phyloP scores from a whole-genome alignment of 2,888 invertebrate species.

The Euspilapteryx auroguttella region DNA sequence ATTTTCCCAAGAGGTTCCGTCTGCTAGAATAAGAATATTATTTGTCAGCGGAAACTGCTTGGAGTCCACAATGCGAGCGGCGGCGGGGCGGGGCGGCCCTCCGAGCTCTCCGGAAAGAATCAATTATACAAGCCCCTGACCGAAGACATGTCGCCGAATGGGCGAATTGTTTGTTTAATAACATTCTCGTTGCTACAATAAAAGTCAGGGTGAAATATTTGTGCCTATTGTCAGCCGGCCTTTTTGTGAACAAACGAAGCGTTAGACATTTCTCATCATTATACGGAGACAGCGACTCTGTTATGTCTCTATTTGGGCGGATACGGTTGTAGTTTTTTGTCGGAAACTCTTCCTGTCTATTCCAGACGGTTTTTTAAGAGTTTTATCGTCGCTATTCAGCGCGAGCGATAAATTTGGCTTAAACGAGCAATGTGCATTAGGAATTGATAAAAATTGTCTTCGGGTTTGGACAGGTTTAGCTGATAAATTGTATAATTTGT shows the following conservation, averaged over 20 bases:
- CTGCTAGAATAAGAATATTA: slow-evolving; percentile 37
- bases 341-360: slow-evolving; percentile 34
- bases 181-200: slow-evolving; percentile 44
- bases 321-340: slow-evolving; percentile 36
- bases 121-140: slow-evolving; percentile 47
- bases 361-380: slow-evolving; percentile 28
- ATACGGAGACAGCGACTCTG: slow-evolving; percentile 18
- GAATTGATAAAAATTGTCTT: slow-evolving; percentile 2
- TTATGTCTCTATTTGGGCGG: slow-evolving; percentile 41
- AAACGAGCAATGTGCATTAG: slow-evolving; percentile 19
- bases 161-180: slow-evolving; percentile 62
- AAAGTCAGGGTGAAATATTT: slow-evolving; percentile 49
- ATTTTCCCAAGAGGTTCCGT: slow-evolving; percentile 36
- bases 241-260: slow-evolving; percentile 40
- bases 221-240: slow-evolving; percentile 27
- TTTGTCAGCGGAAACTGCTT: slow-evolving; percentile 27
- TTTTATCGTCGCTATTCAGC: slow-evolving; percentile 27
- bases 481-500: no score
- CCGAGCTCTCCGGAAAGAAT: slow-evolving; percentile 47
- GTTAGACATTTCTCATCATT: slow-evolving; percentile 32
- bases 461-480: no score
- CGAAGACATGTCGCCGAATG: slow-evolving; percentile 45
- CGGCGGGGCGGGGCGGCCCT: slow-evolving; percentile 20
- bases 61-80: slow-evolving; percentile 26
- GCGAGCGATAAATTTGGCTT: slow-evolving; percentile 31